Evolutionary conservation across 2,888 invertebrate species (phyloP).

Genomic region (Macrophya alboannulata): DNA sequence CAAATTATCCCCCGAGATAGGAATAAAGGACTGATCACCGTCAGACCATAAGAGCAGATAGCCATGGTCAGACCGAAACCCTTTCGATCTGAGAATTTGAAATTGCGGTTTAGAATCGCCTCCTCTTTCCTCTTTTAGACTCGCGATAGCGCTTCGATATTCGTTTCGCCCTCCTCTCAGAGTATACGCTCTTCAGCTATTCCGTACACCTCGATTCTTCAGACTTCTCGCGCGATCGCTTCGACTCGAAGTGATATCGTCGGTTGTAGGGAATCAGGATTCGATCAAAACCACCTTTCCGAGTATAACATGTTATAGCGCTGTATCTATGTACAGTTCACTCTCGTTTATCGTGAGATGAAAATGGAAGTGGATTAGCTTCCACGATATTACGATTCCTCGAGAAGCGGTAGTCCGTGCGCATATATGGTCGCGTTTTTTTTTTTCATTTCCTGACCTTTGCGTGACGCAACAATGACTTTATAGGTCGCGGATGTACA

Average conservation of each 20-base stretch:
- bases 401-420: neutral
- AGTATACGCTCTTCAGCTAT: neutral
- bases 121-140: slow-evolving; percentile 52
- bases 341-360: neutral
- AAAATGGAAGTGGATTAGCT: neutral
- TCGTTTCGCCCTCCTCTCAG: slow-evolving; percentile 16
- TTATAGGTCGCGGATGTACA: neutral
- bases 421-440: slow-evolving; percentile 3
- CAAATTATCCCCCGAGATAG: slow-evolving; percentile 19
- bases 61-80: neutral
- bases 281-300: neutral
- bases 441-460: slow-evolving; percentile 33
- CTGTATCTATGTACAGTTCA: too few relatives aligned
- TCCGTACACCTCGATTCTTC: neutral
- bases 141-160: slow-evolving; percentile 19
- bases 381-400: neutral
- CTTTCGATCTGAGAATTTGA: slow-evolving; percentile 46
- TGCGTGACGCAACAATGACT: slow-evolving; percentile 18
- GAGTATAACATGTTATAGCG: too few relatives aligned
- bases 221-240: neutral
- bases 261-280: neutral
- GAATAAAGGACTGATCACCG: slow-evolving; percentile 35
- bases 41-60: neutral
- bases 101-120: slow-evolving; percentile 18
- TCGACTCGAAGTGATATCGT: neutral